A percentile compares a stretch with the other conserved stretches of the same genome.
Conservation (phyloP, 2,113 vertebrate species). For the Tympanuchus pallidicinctus region DNA sequence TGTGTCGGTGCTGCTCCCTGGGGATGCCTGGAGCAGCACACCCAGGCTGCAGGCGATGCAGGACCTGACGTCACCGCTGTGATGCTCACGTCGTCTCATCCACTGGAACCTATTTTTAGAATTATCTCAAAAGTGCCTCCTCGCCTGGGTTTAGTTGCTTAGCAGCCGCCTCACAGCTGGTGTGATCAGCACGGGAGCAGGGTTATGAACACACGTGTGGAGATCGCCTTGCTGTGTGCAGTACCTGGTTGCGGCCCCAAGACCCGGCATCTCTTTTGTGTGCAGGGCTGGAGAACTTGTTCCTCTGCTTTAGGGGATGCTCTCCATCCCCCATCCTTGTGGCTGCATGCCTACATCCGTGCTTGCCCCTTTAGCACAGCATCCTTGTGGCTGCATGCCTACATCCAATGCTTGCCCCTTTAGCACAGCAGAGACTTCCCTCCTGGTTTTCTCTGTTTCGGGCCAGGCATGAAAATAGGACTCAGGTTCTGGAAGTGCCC, state of each 20-base stretch:
- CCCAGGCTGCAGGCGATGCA: accelerated
- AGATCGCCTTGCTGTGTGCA: not conserved
- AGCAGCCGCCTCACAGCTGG: slow-evolving; percentile 50
- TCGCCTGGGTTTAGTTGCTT: slow-evolving; percentile 43
- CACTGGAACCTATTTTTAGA: slow-evolving; percentile 69
- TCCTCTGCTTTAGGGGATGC: accelerated
- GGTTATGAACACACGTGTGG: not conserved
- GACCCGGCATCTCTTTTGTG: accelerated
- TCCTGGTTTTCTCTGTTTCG: not conserved
- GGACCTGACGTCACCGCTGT: not conserved
- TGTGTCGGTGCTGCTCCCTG: accelerated
- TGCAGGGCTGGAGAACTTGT: accelerated
- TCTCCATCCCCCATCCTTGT: accelerated
- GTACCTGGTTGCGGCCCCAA: accelerated
- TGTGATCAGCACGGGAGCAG: not conserved
- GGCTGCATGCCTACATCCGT: not conserved
- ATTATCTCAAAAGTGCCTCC: slow-evolving; percentile 28
- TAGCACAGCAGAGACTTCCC: accelerated
- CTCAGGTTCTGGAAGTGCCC: not conserved
- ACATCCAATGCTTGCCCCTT: not conserved
- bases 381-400: accelerated
- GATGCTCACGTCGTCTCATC: not conserved
- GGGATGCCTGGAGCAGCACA: accelerated
- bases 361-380: accelerated
- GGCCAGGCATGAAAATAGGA: not conserved